phyloP scores from a whole-genome alignment of 2,113 vertebrate species.

The Hemichromis elongatus region DNA sequence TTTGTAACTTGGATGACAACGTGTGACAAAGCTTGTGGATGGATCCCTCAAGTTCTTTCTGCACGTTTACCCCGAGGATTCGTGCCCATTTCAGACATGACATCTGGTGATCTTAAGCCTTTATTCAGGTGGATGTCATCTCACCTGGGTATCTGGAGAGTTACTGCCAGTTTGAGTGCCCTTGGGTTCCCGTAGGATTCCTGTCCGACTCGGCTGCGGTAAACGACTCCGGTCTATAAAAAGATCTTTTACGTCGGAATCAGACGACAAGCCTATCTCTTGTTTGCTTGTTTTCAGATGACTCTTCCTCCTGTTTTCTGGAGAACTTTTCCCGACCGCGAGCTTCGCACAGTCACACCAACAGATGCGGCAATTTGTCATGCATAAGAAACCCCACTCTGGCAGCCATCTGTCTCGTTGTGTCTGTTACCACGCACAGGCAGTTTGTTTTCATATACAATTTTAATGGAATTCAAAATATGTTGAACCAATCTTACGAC shows the following conservation, averaged over 20 bases:
- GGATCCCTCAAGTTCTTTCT: neutral
- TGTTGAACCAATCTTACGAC: slow-evolving; percentile 30
- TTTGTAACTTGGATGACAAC: neutral
- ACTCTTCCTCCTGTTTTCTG: slow-evolving; percentile 37
- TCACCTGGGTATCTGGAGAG: slow-evolving; percentile 33
- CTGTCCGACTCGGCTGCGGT: neutral
- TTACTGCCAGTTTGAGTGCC: slow-evolving; percentile 28
- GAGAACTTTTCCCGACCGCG: slow-evolving; percentile 38
- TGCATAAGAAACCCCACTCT: slow-evolving; percentile 64
- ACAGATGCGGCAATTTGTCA: slow-evolving; percentile 62
- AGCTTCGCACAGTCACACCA: slow-evolving; percentile 45
- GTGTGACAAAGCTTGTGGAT: neutral
- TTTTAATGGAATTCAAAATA: slow-evolving; percentile 55
- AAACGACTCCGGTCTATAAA: neutral
- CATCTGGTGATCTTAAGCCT: slow-evolving; percentile 21
- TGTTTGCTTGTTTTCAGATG: slow-evolving; percentile 31
- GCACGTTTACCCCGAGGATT: neutral
- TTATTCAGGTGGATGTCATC: slow-evolving; percentile 45
- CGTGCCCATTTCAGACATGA: neutral
- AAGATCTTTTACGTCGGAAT: slow-evolving; percentile 15
- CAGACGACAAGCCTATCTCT: slow-evolving; percentile 28
- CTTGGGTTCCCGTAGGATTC: slow-evolving; percentile 7
- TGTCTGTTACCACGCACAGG: slow-evolving; percentile 39
- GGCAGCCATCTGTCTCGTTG: slow-evolving; percentile 68
- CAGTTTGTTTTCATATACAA: slow-evolving; percentile 58